Conservation (phyloP, 1,140 invertebrate species). For the Eumaeus atala region DNA sequence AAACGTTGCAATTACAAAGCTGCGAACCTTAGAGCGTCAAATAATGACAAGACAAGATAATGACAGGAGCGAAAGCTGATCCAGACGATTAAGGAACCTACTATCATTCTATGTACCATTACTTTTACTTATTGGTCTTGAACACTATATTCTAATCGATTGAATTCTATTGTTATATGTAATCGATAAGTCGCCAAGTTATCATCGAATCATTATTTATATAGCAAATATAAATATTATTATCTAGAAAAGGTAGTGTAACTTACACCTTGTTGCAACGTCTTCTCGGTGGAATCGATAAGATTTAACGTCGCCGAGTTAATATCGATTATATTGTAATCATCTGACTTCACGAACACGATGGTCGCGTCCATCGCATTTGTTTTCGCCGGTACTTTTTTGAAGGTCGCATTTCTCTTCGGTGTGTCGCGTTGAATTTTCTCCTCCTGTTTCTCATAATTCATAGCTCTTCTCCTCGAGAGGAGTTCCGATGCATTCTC, state of each 20-base stretch:
- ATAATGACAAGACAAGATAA: no score
- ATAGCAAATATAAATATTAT: no score
- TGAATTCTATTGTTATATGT: no score
- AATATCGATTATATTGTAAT: conserved; percentile 61
- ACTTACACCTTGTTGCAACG: conserved; percentile 42
- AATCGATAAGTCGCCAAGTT: no score
- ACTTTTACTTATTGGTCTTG: no score
- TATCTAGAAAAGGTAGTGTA: not conserved
- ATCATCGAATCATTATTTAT: no score
- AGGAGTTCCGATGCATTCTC: conserved; percentile 60
- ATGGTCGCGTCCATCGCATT: conserved; percentile 50
- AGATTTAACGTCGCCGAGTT: conserved; percentile 60
- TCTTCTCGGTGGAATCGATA: conserved; percentile 47
- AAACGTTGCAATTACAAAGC: no score
- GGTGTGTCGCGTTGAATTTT: conserved; percentile 51
- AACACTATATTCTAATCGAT: no score
- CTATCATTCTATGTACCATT: no score
- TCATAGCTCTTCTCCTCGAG: conserved; percentile 49
- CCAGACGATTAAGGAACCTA: no score
- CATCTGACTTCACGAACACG: conserved; percentile 53
- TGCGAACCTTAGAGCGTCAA: no score
- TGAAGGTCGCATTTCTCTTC: conserved; percentile 66
- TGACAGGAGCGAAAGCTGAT: no score
- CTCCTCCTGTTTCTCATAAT: conserved; percentile 39
- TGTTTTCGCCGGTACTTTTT: conserved; percentile 50